A percentile compares a stretch with the other conserved stretches of the same genome.
These are phyloP conservation scores for Drosophila rubida DNA, from an alignment of 2,888 invertebrate species.

Conservation along the genomic window DNA sequence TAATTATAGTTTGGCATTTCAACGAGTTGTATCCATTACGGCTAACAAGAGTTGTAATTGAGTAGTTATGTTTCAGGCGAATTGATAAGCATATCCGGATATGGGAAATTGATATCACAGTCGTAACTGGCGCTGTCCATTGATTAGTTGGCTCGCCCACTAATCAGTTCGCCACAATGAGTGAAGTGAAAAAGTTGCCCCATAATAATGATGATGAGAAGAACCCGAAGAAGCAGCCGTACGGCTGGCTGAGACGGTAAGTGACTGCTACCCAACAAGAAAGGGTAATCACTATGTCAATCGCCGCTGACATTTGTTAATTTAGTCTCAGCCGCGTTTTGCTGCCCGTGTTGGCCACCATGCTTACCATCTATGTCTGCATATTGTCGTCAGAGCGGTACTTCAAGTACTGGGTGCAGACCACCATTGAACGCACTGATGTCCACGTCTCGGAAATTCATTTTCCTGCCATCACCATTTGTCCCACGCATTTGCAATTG, in stretches of 20 bases:
- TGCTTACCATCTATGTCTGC: conserved; percentile 64
- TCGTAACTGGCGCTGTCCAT: conserved; percentile 37
- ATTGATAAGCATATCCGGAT: conserved; percentile 55
- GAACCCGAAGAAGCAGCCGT: conserved; percentile 14
- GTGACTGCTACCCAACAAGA: background rate
- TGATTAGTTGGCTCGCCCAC: conserved; percentile 58
- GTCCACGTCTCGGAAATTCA: conserved; percentile 78
- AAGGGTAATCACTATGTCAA: background rate
- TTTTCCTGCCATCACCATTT: conserved; percentile 76
- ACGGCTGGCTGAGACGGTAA: conserved; percentile 46
- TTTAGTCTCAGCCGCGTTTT: conserved; percentile 47
- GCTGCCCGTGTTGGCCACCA: conserved; percentile 41
- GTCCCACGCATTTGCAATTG: conserved; percentile 52
- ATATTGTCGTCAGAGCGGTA: conserved; percentile 69
- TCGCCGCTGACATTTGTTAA: background rate
- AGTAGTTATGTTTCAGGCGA: conserved; percentile 64
- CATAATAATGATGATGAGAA: conserved; percentile 52
- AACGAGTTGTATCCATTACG: conserved; percentile 51
- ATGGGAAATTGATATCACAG: conserved; percentile 35
- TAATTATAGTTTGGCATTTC: conserved; percentile 34
- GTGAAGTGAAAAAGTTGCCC: conserved; percentile 36
- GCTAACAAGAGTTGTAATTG: conserved; percentile 58
- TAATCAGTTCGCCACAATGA: conserved; percentile 59
- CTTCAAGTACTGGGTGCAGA: conserved; percentile 76
- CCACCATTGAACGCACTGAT: conserved; percentile 78